Evolutionary conservation across 2,113 vertebrate genomes (phyloP).

Genomic region (Poecile atricapillus): DNA sequence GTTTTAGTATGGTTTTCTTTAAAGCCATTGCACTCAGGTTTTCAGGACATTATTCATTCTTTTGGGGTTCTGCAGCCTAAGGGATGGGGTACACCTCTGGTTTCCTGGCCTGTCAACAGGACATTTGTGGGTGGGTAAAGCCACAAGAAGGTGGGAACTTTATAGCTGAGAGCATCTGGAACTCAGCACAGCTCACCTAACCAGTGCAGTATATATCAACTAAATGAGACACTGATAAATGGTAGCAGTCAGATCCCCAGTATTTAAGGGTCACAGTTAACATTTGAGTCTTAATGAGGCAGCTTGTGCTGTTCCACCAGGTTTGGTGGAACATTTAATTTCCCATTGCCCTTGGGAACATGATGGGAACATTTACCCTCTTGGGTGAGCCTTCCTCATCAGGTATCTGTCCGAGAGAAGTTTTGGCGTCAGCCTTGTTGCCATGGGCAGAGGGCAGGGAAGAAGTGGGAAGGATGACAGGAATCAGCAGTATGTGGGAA

Average conservation of each 20-base stretch:
- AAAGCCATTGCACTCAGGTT: background rate
- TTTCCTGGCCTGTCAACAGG: background rate
- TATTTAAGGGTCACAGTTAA: background rate
- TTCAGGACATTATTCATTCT: background rate
- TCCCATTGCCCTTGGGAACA: background rate
- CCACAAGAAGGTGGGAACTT: background rate
- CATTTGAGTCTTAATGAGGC: background rate
- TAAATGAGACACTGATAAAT: background rate
- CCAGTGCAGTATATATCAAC: background rate
- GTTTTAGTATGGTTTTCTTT: background rate
- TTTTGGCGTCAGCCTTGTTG: background rate
- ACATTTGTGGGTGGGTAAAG: background rate
- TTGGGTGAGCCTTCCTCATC: accelerated
- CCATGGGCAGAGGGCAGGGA: background rate
- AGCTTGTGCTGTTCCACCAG: background rate
- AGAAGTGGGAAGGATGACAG: background rate
- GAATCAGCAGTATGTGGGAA: background rate
- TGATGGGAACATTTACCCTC: background rate
- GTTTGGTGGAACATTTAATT: background rate
- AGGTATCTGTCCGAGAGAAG: background rate
- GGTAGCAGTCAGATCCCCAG: accelerated
- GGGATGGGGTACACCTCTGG: background rate
- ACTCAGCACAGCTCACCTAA: background rate
- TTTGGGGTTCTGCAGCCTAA: background rate
- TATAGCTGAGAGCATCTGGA: background rate